Evolutionary conservation across 2,888 invertebrate species (phyloP).

Genomic region (Eupithecia inturbata): DNA sequence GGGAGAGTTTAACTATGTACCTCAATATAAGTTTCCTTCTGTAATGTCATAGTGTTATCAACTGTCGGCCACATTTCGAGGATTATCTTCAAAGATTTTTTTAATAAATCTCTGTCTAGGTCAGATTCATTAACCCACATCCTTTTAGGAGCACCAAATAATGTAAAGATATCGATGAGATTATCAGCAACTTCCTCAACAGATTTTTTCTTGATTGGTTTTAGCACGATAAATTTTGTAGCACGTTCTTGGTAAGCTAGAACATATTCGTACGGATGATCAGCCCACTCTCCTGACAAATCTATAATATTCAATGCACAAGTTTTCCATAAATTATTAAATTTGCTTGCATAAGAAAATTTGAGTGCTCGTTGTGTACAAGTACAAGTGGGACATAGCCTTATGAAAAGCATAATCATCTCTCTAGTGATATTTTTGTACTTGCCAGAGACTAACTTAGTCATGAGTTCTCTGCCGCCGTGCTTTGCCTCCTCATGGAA

Average conservation of each 20-base stretch:
- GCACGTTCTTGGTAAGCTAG: conserved; percentile 5
- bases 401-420: conserved; percentile 14
- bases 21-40: neutral
- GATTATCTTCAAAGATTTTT: neutral
- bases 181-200: conserved; percentile 9
- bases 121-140: neutral
- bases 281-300: neutral
- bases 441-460: neutral
- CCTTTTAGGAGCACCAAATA: conserved; percentile 9
- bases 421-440: conserved; percentile 16
- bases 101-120: neutral
- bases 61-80: neutral
- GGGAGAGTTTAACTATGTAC: neutral
- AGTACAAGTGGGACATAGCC: neutral
- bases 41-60: neutral
- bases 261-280: neutral
- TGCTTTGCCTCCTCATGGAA: conserved; percentile 1
- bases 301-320: conserved; percentile 1
- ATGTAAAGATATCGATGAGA: conserved; percentile 11
- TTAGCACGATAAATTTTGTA: conserved; percentile 12
- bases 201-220: neutral
- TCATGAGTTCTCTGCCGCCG: conserved; percentile 7
- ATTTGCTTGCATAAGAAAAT: neutral
- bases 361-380: neutral
- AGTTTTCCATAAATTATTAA: neutral